A percentile compares a stretch with the other conserved stretches of the same genome.
Conservation (phyloP, 1,140 invertebrate species). For the Ganaspis sp. region DNA sequence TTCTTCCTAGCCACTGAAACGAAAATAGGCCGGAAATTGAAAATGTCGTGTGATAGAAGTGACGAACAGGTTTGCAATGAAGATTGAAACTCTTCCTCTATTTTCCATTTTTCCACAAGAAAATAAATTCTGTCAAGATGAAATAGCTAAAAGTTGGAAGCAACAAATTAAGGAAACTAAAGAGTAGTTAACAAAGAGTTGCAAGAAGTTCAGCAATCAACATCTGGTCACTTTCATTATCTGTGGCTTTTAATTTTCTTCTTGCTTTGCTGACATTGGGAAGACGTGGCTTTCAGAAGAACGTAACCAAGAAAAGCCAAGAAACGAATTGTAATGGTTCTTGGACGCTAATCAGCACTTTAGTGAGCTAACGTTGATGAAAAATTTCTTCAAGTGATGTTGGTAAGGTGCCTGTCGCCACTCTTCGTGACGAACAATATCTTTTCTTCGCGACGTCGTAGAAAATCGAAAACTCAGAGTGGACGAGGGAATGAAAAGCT, state of each 20-base stretch:
- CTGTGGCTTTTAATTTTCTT: not conserved
- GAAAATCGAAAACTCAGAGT: conserved; percentile 60
- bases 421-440: conserved; percentile 60
- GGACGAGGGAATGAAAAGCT: conserved; percentile 59
- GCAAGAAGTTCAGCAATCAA: not conserved
- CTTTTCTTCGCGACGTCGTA: conserved; percentile 65
- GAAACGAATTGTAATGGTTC: conserved; percentile 32
- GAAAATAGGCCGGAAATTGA: not conserved
- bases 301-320: not conserved
- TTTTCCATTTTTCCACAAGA: no score
- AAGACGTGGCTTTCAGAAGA: conserved; percentile 4
- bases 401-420: conserved; percentile 15
- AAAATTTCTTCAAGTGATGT: conserved; percentile 58
- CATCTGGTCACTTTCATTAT: conserved; percentile 10
- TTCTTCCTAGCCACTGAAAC: not conserved
- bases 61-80: not conserved
- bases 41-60: not conserved
- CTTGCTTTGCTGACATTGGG: not conserved
- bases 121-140: no score
- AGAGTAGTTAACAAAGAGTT: not conserved
- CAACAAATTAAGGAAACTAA: not conserved
- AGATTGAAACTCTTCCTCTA: not conserved
- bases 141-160: no score
- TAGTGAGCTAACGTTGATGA: conserved; percentile 63
- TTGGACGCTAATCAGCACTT: conserved; percentile 67